Evolutionary conservation across 2,888 invertebrate species (phyloP).

Genomic region (Lissonota sp.): DNA sequence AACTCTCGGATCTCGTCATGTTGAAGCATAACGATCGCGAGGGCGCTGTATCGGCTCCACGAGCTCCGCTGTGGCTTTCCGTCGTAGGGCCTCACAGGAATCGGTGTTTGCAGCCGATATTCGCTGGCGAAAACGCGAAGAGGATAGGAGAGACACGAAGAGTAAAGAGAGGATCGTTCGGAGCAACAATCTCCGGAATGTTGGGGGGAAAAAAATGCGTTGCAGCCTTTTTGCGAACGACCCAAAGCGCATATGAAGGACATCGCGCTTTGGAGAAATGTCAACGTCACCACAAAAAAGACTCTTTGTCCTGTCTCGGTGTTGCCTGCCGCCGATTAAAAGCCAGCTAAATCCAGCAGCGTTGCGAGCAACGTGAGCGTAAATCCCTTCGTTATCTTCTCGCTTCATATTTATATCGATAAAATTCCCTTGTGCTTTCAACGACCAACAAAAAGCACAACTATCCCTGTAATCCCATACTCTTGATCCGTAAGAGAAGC

Average conservation of each 20-base stretch:
- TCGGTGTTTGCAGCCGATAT: constrained; percentile 6
- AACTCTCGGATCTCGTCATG: constrained; percentile 34
- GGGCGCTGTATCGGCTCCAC: background rate
- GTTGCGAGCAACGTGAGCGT: background rate
- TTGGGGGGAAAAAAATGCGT: constrained; percentile 8
- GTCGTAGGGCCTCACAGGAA: background rate
- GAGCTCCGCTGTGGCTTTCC: background rate
- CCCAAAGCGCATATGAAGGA: background rate
- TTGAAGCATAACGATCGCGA: constrained; percentile 39
- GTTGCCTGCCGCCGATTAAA: background rate
- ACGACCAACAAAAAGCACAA: no score
- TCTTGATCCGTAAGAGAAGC: no score
- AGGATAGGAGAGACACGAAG: constrained; percentile 7
- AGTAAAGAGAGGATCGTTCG: background rate
- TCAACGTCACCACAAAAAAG: constrained; percentile 5
- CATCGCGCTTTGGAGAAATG: background rate
- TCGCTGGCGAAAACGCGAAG: background rate
- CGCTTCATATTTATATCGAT: constrained; percentile 22
- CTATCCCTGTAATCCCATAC: no score
- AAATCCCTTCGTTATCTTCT: background rate
- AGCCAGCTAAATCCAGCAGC: background rate
- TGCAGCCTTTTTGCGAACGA: background rate
- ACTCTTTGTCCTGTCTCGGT: background rate
- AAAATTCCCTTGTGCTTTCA: constrained; percentile 11
- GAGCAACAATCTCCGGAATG: constrained; percentile 32